Evolutionary conservation across 2,797 vertebrate genomes (phyloP).

Genomic region (Coracias cyanogaster): DNA sequence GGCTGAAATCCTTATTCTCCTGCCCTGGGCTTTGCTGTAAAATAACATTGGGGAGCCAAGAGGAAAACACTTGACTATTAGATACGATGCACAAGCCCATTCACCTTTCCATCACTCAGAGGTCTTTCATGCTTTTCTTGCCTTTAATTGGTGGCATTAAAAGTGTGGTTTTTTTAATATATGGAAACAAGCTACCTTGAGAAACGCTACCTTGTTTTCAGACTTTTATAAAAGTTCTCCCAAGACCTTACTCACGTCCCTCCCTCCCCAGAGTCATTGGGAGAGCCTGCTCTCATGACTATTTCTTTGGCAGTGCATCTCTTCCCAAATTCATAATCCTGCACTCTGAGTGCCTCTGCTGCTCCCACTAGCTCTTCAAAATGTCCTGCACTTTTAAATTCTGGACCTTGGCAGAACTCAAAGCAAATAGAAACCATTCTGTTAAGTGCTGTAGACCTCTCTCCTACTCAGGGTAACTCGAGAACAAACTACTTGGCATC

Average conservation of each 20-base stretch:
- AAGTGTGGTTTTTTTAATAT: not conserved
- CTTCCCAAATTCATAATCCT: not conserved
- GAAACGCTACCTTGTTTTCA: not conserved
- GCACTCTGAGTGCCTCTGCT: not conserved
- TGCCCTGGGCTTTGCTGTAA: not conserved
- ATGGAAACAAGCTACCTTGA: not conserved
- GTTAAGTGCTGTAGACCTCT: not conserved
- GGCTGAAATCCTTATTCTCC: not conserved
- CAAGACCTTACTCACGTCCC: not conserved
- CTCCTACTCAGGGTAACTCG: not conserved
- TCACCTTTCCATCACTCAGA: not conserved
- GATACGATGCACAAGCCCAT: not conserved
- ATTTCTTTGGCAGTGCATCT: not conserved
- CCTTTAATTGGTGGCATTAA: not conserved
- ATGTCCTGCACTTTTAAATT: not conserved
- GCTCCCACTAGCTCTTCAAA: not conserved
- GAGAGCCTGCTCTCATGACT: not conserved
- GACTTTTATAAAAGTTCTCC: not conserved
- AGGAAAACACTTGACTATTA: not conserved
- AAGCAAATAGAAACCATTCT: not conserved
- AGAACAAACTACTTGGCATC: slow-evolving; percentile 5
- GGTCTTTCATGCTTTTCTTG: not conserved
- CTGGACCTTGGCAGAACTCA: not conserved
- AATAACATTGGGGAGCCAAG: not conserved
- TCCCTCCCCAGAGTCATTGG: not conserved